phyloP scores from a whole-genome alignment of 2,113 vertebrate genomes.

The Geococcyx californianus region DNA sequence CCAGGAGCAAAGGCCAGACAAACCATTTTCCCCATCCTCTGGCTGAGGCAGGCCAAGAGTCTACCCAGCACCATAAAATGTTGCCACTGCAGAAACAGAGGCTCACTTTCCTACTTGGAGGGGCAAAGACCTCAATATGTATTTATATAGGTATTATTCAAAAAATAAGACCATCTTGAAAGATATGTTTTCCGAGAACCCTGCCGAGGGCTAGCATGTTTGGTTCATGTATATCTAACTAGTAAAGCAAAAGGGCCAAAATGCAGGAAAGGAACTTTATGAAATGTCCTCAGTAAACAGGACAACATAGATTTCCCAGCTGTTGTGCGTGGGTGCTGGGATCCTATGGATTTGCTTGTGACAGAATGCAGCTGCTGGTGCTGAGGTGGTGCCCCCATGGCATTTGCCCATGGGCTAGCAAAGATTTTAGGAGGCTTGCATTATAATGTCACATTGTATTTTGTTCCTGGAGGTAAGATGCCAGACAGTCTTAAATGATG shows the following conservation, averaged over 20 bases:
- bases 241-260: not conserved
- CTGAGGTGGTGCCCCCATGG: rapidly evolving
- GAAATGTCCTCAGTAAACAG: not conserved
- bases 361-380: not conserved
- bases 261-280: not conserved
- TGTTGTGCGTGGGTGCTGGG: not conserved
- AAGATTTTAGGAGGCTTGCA: not conserved
- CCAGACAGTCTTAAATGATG: not conserved
- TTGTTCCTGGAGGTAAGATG: not conserved
- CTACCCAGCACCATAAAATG: not conserved
- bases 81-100: not conserved
- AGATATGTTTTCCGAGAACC: not conserved
- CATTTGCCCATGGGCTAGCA: rapidly evolving
- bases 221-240: not conserved
- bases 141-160: not conserved
- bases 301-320: not conserved
- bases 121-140: not conserved
- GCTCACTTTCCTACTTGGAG: not conserved
- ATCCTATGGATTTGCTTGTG: not conserved
- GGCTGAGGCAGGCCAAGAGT: not conserved
- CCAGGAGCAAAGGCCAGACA: not conserved
- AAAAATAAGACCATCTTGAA: not conserved
- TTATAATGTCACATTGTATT: not conserved
- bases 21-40: not conserved
- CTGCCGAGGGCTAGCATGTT: not conserved